Conservation (phyloP, 2,888 invertebrate genomes). For the Seira sanloemensis region DNA sequence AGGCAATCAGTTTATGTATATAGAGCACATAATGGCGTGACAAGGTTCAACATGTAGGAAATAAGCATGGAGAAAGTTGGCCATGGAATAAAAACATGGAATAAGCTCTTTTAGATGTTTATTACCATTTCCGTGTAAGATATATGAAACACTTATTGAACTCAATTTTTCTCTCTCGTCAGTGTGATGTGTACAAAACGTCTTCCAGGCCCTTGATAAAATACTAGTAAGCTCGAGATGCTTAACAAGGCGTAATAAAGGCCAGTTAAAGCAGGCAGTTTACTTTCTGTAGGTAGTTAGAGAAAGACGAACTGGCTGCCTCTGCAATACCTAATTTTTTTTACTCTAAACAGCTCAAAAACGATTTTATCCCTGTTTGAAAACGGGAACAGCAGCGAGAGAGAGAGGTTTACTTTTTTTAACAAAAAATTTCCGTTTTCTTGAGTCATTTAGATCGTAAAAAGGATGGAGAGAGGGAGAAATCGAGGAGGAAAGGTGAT, state of each 20-base stretch:
- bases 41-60: constrained; percentile 45
- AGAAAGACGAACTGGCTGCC: background rate
- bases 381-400: background rate
- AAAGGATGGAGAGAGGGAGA: constrained; percentile 25
- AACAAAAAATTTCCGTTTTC: background rate
- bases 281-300: background rate
- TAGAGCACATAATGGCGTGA: constrained; percentile 32
- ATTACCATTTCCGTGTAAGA: background rate
- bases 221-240: background rate
- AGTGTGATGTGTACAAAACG: constrained; percentile 20
- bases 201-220: constrained; percentile 31
- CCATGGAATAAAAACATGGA: background rate
- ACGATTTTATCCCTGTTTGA: background rate
- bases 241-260: background rate
- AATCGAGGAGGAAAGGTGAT: constrained; percentile 49
- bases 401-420: background rate
- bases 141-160: constrained; percentile 1
- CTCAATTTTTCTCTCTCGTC: background rate
- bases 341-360: constrained; percentile 4
- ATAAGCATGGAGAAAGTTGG: constrained; percentile 42
- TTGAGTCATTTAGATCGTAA: constrained; percentile 53
- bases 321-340: background rate
- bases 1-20: background rate
- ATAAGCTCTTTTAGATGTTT: constrained; percentile 3
- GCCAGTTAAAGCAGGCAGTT: background rate